These are phyloP conservation scores for Hydrotaea diabolus DNA, from an alignment of 2,888 invertebrate genomes.

Conservation along the genomic window DNA sequence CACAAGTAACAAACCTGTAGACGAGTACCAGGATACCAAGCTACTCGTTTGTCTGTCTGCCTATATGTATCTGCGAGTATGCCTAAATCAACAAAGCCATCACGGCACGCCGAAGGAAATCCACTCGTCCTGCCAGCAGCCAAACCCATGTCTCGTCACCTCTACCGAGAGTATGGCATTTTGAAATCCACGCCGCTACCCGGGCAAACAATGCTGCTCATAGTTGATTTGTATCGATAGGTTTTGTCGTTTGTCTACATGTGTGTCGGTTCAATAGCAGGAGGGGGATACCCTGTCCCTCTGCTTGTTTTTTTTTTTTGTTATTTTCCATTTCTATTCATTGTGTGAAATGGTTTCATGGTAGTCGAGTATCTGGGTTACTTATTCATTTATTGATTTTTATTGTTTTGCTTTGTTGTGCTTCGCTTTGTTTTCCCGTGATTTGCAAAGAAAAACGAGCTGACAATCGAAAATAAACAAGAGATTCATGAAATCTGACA, in stretches of 20 bases:
- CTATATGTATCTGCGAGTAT: background rate
- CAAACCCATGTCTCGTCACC: no score
- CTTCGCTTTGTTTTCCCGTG: background rate
- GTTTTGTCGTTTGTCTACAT: background rate
- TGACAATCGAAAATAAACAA: constrained; percentile 27
- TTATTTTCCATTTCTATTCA: constrained; percentile 18
- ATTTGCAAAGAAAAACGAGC: constrained; percentile 11
- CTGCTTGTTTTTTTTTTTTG: background rate
- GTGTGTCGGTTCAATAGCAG: background rate
- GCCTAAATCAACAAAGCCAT: constrained; percentile 4
- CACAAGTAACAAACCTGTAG: background rate
- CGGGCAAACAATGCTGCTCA: constrained; percentile 19
- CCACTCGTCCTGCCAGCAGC: no score
- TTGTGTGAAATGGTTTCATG: constrained; percentile 2
- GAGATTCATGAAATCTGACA: constrained; percentile 22
- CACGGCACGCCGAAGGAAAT: background rate
- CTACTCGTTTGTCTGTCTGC: background rate
- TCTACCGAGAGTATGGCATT: no score
- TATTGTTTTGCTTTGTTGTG: background rate
- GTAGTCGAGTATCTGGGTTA: constrained; percentile 18
- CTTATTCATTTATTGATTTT: background rate
- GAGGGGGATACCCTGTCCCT: background rate
- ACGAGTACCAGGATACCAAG: no score
- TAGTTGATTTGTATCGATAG: constrained; percentile 48
- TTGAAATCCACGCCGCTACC: no score